Evolutionary conservation across 1,140 invertebrate genomes (phyloP).

Genomic region (Arctopsyche grandis): DNA sequence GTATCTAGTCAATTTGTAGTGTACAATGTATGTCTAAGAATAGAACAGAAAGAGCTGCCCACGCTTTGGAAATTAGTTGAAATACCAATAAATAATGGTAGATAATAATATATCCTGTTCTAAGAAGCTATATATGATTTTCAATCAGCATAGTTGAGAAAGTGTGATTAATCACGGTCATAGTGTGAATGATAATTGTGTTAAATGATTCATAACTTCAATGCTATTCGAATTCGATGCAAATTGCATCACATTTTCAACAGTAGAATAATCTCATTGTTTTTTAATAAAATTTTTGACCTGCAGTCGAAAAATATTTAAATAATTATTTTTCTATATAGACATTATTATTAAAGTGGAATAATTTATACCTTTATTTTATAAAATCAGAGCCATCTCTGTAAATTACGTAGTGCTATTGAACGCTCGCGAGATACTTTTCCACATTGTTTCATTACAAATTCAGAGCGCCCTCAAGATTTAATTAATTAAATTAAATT

Average conservation of each 20-base stretch:
- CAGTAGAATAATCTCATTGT: background rate
- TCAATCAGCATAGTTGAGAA: conserved; percentile 9
- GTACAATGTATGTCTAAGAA: too few relatives aligned
- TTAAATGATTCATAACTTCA: conserved; percentile 16
- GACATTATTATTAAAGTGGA: too few relatives aligned
- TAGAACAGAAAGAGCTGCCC: background rate
- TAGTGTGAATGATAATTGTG: conserved; percentile 11
- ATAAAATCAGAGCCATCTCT: conserved; percentile 14
- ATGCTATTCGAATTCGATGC: background rate
- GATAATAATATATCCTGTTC: background rate
- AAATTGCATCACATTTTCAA: background rate
- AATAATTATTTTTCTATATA: too few relatives aligned
- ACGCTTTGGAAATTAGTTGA: background rate
- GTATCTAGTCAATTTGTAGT: too few relatives aligned
- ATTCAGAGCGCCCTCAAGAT: too few relatives aligned
- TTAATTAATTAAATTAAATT: too few relatives aligned
- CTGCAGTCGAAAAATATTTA: too few relatives aligned
- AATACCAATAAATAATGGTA: background rate
- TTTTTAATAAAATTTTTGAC: too few relatives aligned
- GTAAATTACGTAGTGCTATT: background rate
- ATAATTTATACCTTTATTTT: too few relatives aligned
- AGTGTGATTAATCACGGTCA: conserved; percentile 5
- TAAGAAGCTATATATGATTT: background rate
- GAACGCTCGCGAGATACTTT: too few relatives aligned
- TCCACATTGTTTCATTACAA: too few relatives aligned